These are phyloP conservation scores for Rattus rattus DNA, from an alignment of 2,113 vertebrate species.

Conservation along the genomic window DNA sequence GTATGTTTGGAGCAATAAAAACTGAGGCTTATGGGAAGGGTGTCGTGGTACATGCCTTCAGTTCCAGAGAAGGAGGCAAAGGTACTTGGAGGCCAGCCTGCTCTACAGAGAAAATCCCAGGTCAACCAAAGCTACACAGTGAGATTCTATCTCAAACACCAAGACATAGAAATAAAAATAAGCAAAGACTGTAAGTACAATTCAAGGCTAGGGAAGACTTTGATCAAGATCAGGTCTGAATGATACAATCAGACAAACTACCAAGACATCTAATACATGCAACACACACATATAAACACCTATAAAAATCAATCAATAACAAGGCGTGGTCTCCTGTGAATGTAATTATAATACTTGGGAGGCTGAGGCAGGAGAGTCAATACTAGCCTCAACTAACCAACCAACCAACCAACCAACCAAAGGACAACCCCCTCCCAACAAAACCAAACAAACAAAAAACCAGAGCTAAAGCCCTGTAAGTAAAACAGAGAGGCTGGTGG, in stretches of 20 bases:
- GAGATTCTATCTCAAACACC: background rate
- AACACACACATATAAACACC: background rate
- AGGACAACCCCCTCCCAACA: no score
- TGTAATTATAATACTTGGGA: background rate
- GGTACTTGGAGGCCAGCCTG: background rate
- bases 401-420: no score
- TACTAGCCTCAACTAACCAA: background rate
- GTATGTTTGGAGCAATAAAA: background rate
- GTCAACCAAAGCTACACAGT: background rate
- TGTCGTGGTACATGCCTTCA: background rate
- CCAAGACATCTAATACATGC: background rate
- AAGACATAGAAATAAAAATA: background rate
- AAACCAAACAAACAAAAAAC: no score
- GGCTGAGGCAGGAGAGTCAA: background rate
- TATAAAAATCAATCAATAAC: background rate
- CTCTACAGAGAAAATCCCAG: background rate
- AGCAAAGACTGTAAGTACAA: background rate
- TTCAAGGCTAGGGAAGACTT: background rate
- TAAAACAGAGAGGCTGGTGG: no score
- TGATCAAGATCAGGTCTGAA: background rate
- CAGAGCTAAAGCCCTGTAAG: no score
- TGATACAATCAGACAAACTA: background rate
- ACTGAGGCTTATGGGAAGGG: background rate
- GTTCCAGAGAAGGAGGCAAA: background rate
- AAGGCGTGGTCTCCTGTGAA: background rate